Evolutionary conservation across 1,140 invertebrate species (phyloP).

Genomic region (Cyclargus thomasi): DNA sequence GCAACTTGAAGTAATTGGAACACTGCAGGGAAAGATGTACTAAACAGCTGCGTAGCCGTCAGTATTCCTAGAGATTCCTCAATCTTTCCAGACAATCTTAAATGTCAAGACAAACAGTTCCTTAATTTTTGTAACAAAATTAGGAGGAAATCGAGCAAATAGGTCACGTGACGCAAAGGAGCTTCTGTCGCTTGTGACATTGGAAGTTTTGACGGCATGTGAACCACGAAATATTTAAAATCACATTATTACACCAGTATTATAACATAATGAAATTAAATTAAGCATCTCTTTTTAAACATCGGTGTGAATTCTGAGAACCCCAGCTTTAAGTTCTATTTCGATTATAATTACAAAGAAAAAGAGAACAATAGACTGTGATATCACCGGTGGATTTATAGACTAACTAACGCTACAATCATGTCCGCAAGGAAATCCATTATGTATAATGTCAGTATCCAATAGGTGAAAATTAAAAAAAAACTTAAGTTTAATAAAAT

Average conservation of each 20-base stretch:
- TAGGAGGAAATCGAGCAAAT: no score
- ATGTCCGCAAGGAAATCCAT: no score
- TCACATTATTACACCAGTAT: no score
- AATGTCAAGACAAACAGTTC: background rate
- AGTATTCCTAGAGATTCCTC: conserved; percentile 7
- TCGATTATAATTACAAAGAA: background rate
- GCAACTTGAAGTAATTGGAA: conserved; percentile 4
- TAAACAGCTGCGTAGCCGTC: background rate
- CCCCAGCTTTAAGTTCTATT: background rate
- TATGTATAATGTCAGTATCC: no score
- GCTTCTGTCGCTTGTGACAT: no score
- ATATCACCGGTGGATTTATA: background rate
- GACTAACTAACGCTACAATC: no score
- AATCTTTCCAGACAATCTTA: background rate
- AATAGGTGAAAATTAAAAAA: no score
- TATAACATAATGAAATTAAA: background rate
- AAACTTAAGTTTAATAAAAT: no score
- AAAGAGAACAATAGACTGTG: background rate
- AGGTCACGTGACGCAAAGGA: no score
- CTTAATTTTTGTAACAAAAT: no score
- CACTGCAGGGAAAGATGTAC: background rate
- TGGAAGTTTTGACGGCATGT: no score
- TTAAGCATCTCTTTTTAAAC: background rate
- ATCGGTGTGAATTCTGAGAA: background rate
- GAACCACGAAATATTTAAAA: no score